A percentile compares a stretch with the other conserved stretches of the same genome.
Evolutionary conservation across 92 coral and sea anemone genomes (phyloP).

Genomic region (Palythoa grandis): DNA sequence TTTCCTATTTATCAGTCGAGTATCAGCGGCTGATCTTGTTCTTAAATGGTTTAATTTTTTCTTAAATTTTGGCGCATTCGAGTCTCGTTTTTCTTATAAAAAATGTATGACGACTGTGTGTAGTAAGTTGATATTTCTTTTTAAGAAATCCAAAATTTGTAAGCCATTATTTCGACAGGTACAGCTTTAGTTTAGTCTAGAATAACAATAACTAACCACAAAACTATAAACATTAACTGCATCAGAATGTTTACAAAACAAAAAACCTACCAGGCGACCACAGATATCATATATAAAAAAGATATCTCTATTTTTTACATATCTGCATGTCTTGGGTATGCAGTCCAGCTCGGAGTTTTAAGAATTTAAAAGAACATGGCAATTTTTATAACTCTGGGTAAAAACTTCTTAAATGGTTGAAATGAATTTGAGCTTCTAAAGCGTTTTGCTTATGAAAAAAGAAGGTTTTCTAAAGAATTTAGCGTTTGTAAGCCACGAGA

Average conservation of each 20-base stretch:
- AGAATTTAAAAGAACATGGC: background rate
- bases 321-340: background rate
- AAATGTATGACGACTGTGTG: no score
- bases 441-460: no score
- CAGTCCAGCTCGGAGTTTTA: background rate
- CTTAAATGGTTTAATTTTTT: no score
- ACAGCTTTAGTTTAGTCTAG: background rate
- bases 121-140: background rate
- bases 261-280: background rate
- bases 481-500: no score
- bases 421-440: no score
- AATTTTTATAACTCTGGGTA: background rate
- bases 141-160: background rate
- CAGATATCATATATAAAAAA: background rate
- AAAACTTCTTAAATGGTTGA: no score
- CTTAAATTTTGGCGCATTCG: no score
- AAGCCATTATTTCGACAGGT: background rate
- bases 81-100: no score
- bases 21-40: no score
- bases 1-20: no score
- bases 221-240: background rate
- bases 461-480: no score
- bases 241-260: conserved; percentile 21
- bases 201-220: conserved; percentile 22
- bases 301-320: background rate